Evolutionary conservation across 2,888 invertebrate species (phyloP), one percentile per base, ranked within the genome.

Genomic region (Dasypogon diadema): DNA sequence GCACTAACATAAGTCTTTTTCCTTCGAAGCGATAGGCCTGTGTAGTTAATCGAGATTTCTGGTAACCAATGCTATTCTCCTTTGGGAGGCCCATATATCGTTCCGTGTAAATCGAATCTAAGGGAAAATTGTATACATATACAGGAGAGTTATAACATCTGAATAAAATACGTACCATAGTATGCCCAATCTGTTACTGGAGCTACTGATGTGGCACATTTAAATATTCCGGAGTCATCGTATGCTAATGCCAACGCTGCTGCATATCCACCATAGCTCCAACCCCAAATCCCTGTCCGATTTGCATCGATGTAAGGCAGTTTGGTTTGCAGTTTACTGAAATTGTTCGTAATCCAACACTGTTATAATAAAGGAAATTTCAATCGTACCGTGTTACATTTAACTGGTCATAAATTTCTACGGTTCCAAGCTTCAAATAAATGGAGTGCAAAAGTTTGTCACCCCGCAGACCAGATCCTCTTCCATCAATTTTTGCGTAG

Each of bases 191-290:
- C 97, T 0, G 96, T 97, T 14, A 99, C 98, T 0, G 99, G 99
- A 0, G 98, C 98, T 8, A 98, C 96, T 2, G 97, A 93, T 74
- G 96, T 93, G 0, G 96, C 99, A 84, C 99, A 99, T 80, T 94
- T 92, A 88, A 98, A 98, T 26, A 94, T 91, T 56, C 89, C 87
- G 0, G 89, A 88, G 0, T 86, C 87, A 79, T 97, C 96, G 55
- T 90, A 90, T 0, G 95, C 96, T 77, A 98, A 87, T 1, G 93
- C 94, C 88, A 96, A 92, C 2, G 94, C 94, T 1, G 97, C 91
- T 0, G 96, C 94, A 86, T 96, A 98, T 1, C 98, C 99, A 12
- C 99, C 99, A 86, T 98, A 99, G 81, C 97, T 97, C 98, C 98
- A 98, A 74, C 99, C 99, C 97, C 97, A 98, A 82, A 99, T 97